phyloP scores from a whole-genome alignment of 1,140 invertebrate species.

The fruit fly (Drosophila melanogaster) region Release_6_plus_ISO1_MT NT_037436.4:18199001-18199500 shows the following conservation, averaged over 20 bases:
- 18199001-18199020: too few species aligned
- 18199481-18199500: too few species aligned
- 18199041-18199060: conserved; percentile 61
- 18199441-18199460: background rate
- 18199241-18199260: conserved; percentile 68
- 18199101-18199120: conserved; percentile 71
- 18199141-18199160: conserved; percentile 25
- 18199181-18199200: conserved; percentile 60
- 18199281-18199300: conserved; percentile 32
- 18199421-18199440: background rate
- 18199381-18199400: conserved; percentile 18
- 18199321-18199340: conserved; percentile 16
- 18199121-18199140: conserved; percentile 49
- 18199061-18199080: conserved; percentile 77
- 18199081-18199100: conserved; percentile 53
- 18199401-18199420: conserved; percentile 23
- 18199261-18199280: too few species aligned
- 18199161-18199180: conserved; percentile 62
- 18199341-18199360: conserved; percentile 34
- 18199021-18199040: conserved; percentile 29
- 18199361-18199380: conserved; percentile 24
- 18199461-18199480: background rate
- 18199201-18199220: conserved; percentile 49
- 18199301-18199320: conserved; percentile 36
- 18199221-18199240: conserved; percentile 41